Percentiles rank a stretch among this genome's conserved stretches.
Evolutionary conservation across 2,113 vertebrate species (phyloP).

Genomic region (Lycaon pictus): DNA sequence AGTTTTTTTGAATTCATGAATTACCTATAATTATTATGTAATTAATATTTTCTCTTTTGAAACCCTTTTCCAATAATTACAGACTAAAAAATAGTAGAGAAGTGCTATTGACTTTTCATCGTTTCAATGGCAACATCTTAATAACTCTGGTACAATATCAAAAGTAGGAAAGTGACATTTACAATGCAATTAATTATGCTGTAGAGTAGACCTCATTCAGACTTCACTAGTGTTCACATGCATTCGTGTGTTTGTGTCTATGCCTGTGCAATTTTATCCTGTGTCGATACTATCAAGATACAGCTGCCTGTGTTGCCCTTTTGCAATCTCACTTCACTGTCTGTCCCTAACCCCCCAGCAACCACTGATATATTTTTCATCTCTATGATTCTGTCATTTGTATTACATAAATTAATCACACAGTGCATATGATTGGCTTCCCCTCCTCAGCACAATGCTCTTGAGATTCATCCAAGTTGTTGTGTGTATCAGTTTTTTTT

Average conservation of each 20-base stretch:
- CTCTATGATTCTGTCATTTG: neutral
- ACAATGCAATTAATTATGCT: accelerated
- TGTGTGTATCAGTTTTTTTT: too few species aligned
- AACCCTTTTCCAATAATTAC: neutral
- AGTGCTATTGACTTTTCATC: accelerated
- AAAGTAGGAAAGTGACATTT: neutral
- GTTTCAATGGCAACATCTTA: neutral
- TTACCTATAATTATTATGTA: neutral
- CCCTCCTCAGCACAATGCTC: neutral
- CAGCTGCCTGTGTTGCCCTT: neutral
- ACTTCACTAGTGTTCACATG: accelerated
- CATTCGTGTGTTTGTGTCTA: too few species aligned
- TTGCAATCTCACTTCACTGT: accelerated
- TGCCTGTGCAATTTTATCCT: accelerated
- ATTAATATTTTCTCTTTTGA: neutral
- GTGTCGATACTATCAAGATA: accelerated
- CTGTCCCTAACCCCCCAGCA: neutral
- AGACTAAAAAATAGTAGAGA: neutral
- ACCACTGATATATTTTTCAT: neutral
- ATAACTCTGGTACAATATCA: too few species aligned
- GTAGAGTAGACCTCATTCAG: neutral
- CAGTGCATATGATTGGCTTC: accelerated
- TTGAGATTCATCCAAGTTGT: neutral
- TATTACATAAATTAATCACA: neutral
- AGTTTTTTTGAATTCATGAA: neutral